Conservation (phyloP, 2,797 vertebrate species). For the Helarctos malayanus region DNA sequence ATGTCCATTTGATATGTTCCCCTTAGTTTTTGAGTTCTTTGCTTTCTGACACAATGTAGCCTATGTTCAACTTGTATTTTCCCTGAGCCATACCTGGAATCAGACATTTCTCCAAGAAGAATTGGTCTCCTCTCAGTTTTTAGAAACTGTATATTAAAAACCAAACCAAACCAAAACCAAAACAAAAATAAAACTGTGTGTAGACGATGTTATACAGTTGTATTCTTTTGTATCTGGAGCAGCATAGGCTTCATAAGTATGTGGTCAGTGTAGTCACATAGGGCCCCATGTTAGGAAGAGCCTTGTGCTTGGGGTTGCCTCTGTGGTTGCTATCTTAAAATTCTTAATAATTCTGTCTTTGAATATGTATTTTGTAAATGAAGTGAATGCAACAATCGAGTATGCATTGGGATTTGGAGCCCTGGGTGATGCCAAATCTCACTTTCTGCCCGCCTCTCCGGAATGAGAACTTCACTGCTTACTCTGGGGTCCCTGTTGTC, state of each 20-base stretch:
- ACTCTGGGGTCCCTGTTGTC: not conserved
- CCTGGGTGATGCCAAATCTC: not conserved
- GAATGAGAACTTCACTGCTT: not conserved
- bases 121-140: not conserved
- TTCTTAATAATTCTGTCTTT: not conserved
- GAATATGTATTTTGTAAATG: not conserved
- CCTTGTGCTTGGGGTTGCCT: not conserved
- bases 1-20: not conserved
- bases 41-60: not conserved
- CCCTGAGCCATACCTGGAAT: not conserved
- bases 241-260: not conserved
- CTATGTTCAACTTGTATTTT: not conserved
- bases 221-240: not conserved
- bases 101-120: not conserved
- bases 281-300: not conserved
- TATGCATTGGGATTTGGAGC: not conserved
- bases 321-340: not conserved
- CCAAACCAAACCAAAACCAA: too few species aligned
- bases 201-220: not conserved
- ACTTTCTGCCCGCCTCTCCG: not conserved
- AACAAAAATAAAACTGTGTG: too few species aligned
- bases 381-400: not conserved
- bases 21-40: not conserved
- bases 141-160: not conserved
- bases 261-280: not conserved